phyloP scores from a whole-genome alignment of 1,140 invertebrate genomes.

The Meloidogyne hapla region DNA sequence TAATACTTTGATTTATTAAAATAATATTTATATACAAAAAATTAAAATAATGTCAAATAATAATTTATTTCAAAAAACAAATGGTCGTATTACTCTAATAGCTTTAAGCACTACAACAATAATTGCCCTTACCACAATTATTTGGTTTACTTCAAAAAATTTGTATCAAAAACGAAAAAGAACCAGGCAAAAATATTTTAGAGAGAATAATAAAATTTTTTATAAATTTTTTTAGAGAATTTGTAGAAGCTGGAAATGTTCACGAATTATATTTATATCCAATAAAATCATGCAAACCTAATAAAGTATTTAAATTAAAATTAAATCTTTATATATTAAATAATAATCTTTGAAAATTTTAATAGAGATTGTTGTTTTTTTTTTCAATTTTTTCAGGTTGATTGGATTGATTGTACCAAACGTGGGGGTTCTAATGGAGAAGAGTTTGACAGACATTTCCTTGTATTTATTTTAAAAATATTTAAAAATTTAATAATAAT shows the following conservation, averaged over 20 bases:
- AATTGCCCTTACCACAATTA: not conserved
- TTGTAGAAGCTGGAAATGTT: not conserved
- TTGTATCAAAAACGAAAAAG: not conserved
- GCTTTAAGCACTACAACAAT: not conserved
- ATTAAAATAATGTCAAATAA: too few species aligned
- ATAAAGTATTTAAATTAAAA: conserved; percentile 38
- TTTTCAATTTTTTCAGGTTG: conserved; percentile 20
- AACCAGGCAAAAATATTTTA: not conserved
- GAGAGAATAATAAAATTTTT: not conserved
- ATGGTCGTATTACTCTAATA: not conserved
- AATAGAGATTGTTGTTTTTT: conserved; percentile 4
- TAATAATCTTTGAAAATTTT: too few species aligned
- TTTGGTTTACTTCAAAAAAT: not conserved
- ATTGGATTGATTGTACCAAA: conserved; percentile 37
- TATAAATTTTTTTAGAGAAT: not conserved
- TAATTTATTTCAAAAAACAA: not conserved
- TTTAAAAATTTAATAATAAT: not conserved
- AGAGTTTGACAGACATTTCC: conserved; percentile 38
- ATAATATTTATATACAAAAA: not conserved
- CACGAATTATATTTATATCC: conserved; percentile 35
- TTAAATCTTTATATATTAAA: conserved; percentile 23
- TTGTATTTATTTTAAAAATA: conserved; percentile 20
- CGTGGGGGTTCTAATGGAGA: conserved; percentile 30
- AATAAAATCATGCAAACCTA: conserved; percentile 45
- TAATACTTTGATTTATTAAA: too few species aligned